These are phyloP conservation scores for Bicyclus anynana DNA, from an alignment of 1,140 invertebrate species.

Conservation along the genomic window DNA sequence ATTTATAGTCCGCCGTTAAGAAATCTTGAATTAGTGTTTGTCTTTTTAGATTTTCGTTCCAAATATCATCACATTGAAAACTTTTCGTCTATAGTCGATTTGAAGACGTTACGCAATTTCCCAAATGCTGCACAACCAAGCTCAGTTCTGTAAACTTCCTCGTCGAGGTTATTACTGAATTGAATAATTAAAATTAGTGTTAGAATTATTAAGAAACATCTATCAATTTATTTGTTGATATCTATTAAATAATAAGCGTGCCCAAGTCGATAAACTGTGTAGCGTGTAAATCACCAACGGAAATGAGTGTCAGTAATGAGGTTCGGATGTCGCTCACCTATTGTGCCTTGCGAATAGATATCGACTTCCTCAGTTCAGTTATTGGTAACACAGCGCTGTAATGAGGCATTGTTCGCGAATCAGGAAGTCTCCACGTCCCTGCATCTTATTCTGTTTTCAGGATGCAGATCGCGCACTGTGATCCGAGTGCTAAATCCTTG, in stretches of 20 bases:
- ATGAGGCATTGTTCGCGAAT: slow-evolving; percentile 68
- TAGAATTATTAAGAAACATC: too few relatives aligned
- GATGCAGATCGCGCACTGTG: slow-evolving; percentile 42
- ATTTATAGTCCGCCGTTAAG: too few relatives aligned
- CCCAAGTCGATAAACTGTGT: slow-evolving; percentile 40
- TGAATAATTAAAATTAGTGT: too few relatives aligned
- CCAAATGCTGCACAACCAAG: too few relatives aligned
- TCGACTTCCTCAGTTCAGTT: slow-evolving; percentile 70
- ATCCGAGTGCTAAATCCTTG: slow-evolving; percentile 39
- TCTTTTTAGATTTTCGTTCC: too few relatives aligned
- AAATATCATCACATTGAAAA: too few relatives aligned
- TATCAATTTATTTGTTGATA: slow-evolving; percentile 18
- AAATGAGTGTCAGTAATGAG: slow-evolving; percentile 71
- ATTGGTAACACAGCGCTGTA: slow-evolving; percentile 60
- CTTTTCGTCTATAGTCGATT: too few relatives aligned
- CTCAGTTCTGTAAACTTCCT: too few relatives aligned
- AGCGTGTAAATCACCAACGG: slow-evolving; percentile 66
- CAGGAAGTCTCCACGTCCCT: slow-evolving; percentile 41
- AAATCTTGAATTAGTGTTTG: too few relatives aligned
- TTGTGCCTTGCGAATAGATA: slow-evolving; percentile 74
- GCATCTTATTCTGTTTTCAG: slow-evolving; percentile 59
- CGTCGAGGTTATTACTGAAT: neutral
- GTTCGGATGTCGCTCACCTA: slow-evolving; percentile 75
- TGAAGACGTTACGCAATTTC: too few relatives aligned
- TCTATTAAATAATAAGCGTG: slow-evolving; percentile 25